phyloP scores from a whole-genome alignment of 2,888 invertebrate genomes.

The Noctua janthe region DNA sequence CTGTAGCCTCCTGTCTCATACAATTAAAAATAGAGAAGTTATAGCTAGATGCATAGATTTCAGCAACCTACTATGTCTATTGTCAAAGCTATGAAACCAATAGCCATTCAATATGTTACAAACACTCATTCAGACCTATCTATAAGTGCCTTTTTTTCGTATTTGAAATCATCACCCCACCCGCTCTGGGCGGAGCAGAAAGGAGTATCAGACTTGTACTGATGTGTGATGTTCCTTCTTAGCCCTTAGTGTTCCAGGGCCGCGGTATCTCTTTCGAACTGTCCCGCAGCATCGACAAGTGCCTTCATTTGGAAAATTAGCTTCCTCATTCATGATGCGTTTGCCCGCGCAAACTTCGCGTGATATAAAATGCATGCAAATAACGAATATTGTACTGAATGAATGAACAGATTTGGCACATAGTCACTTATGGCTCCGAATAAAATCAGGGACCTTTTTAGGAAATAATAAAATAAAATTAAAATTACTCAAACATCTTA shows the following conservation, averaged over 20 bases:
- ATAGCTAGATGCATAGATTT: too few relatives aligned
- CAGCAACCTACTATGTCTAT: not conserved
- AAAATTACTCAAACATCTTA: too few relatives aligned
- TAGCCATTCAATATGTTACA: not conserved
- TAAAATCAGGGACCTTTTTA: not conserved
- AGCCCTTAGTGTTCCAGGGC: too few relatives aligned
- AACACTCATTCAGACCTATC: not conserved
- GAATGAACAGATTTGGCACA: too few relatives aligned
- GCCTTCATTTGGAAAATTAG: not conserved
- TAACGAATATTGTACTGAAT: too few relatives aligned
- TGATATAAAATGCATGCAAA: not conserved
- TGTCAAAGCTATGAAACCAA: slow-evolving; percentile 5
- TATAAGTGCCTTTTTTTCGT: too few relatives aligned
- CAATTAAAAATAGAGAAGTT: not conserved
- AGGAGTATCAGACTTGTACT: too few relatives aligned
- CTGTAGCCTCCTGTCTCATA: not conserved
- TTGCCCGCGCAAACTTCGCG: not conserved
- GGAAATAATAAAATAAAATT: not conserved
- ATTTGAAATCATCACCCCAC: too few relatives aligned
- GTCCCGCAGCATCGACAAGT: too few relatives aligned
- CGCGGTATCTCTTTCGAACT: too few relatives aligned
- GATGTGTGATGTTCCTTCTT: too few relatives aligned
- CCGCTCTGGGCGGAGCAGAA: too few relatives aligned
- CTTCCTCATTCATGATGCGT: not conserved
- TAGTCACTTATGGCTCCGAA: not conserved